Conservation (phyloP, 2,888 invertebrate genomes). For the Erebia ligea region DNA sequence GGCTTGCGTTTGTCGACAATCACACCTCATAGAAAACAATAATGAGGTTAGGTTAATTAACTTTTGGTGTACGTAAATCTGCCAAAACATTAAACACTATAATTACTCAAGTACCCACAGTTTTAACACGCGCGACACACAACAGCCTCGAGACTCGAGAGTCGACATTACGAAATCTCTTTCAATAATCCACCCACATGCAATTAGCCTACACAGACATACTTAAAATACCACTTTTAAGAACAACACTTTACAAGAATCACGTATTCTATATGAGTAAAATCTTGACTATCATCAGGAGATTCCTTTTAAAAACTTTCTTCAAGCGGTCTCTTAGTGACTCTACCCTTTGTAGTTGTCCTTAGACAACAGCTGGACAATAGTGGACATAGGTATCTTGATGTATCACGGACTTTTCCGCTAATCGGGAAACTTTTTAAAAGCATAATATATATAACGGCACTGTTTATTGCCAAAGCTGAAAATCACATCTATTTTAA, state of each 20-base stretch:
- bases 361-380: too few species aligned
- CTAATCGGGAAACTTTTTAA: conserved; percentile 15
- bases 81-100: neutral
- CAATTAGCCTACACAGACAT: conserved; percentile 14
- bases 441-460: conserved; percentile 17
- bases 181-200: conserved; percentile 25
- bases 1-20: too few species aligned
- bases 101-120: neutral
- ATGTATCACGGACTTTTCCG: neutral
- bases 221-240: neutral
- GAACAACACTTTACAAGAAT: neutral
- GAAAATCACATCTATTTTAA: conserved; percentile 53
- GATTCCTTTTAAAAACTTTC: too few species aligned
- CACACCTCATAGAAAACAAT: too few species aligned
- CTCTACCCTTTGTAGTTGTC: too few species aligned
- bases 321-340: too few species aligned
- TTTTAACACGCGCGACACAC: conserved; percentile 6
- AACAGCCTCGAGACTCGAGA: conserved; percentile 12
- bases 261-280: too few species aligned
- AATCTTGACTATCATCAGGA: too few species aligned
- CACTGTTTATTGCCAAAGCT: conserved; percentile 54
- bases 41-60: too few species aligned
- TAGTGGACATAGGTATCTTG: too few species aligned
- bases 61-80: too few species aligned
- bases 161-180: conserved; percentile 16